phyloP scores from a whole-genome alignment of 2,113 vertebrate genomes.

The Corynorhinus townsendii region DNA sequence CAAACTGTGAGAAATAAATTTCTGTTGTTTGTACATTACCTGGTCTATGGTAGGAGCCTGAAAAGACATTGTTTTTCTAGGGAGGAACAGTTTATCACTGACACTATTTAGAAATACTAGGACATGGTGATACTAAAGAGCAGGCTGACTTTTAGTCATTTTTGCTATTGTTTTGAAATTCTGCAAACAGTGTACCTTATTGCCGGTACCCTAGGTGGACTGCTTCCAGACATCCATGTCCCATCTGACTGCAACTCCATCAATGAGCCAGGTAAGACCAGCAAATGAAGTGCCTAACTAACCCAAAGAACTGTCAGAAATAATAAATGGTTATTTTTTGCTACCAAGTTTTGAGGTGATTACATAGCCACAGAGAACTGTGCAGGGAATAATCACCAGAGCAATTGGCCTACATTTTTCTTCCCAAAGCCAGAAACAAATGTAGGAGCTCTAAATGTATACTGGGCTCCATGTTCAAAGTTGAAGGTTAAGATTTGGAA shows the following conservation, averaged over 20 bases:
- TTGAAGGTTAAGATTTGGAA: background rate
- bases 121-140: background rate
- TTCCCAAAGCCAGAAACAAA: background rate
- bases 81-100: background rate
- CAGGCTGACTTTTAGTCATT: background rate
- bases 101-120: background rate
- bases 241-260: background rate
- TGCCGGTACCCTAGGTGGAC: background rate
- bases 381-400: background rate
- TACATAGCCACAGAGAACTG: background rate
- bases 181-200: background rate
- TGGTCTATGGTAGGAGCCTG: background rate
- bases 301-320: background rate
- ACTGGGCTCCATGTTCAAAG: background rate
- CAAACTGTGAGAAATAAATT: background rate
- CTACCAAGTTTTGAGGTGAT: background rate
- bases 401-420: slow-evolving; percentile 4
- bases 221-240: background rate
- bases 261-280: background rate
- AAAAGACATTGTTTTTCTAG: background rate
- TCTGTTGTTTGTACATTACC: background rate
- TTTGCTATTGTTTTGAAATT: slow-evolving; percentile 5
- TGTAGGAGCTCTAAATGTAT: background rate
- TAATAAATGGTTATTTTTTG: background rate
- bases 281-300: background rate